Conservation (phyloP, 92 coral and sea anemone species). For the Virgularia gustaviana region DNA sequence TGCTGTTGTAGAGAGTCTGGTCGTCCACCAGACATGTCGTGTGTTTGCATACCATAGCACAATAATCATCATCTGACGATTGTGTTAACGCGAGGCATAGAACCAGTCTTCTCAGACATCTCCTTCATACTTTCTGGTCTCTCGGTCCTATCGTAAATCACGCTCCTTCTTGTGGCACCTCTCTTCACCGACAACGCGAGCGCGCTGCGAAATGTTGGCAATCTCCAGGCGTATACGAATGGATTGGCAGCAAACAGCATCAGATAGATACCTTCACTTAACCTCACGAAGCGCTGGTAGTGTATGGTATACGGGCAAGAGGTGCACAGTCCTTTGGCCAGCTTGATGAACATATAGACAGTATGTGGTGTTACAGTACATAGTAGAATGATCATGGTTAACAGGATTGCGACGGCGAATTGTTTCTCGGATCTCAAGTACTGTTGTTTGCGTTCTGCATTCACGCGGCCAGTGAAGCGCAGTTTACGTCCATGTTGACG, state of each 20-base stretch:
- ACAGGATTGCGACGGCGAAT: conserved; percentile 27
- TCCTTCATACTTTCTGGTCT: conserved; percentile 33
- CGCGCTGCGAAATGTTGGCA: conserved; percentile 33
- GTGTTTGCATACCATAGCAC: neutral
- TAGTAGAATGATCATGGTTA: conserved; percentile 24
- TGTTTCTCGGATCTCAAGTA: conserved; percentile 33
- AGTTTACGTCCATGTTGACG: conserved; percentile 26
- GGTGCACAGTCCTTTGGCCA: conserved; percentile 16
- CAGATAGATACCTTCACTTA: conserved; percentile 34
- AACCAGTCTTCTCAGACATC: conserved; percentile 26
- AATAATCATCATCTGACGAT: conserved; percentile 1
- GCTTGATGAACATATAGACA: conserved; percentile 23
- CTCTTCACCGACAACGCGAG: conserved; percentile 5
- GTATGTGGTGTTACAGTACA: conserved; percentile 36
- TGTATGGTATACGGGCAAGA: neutral
- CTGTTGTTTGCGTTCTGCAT: conserved; percentile 24
- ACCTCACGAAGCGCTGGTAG: conserved; percentile 12
- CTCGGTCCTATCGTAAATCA: conserved; percentile 21
- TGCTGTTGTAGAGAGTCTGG: too few relatives aligned
- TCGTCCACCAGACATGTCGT: neutral
- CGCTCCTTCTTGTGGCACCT: conserved; percentile 4
- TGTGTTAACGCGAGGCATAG: conserved; percentile 19
- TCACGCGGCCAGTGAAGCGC: conserved; percentile 10
- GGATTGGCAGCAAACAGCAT: conserved; percentile 30
- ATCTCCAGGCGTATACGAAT: conserved; percentile 35